Conservation (phyloP, 37 sponge, comb jelly and placozoan genomes). For the Diacarnus erythraeanus region DNA sequence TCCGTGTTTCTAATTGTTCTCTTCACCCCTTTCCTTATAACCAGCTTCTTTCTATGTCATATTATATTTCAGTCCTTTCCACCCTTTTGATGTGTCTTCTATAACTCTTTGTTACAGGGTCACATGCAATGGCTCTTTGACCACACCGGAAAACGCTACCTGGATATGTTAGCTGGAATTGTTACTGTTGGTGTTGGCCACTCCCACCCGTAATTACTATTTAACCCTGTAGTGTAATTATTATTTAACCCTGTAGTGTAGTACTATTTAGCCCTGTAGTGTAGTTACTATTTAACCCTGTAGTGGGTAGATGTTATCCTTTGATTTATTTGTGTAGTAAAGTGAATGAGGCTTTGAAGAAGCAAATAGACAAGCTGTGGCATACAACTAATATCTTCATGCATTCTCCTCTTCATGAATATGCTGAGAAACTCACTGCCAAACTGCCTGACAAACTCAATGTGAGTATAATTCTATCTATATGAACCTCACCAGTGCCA, state of each 20-base stretch:
- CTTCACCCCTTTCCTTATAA: too few relatives aligned
- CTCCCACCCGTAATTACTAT: slow-evolving; percentile 83
- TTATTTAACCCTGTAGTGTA: too few relatives aligned
- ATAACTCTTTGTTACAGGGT: slow-evolving; percentile 50
- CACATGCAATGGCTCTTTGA: slow-evolving; percentile 94
- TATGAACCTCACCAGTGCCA: too few relatives aligned
- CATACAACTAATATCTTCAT: slow-evolving; percentile 92
- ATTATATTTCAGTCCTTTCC: not conserved
- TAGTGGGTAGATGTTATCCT: too few relatives aligned
- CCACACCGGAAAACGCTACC: slow-evolving; percentile 79
- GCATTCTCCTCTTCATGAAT: slow-evolving; percentile 80
- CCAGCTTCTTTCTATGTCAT: too few relatives aligned
- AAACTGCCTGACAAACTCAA: slow-evolving; percentile 82
- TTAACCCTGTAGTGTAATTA: too few relatives aligned
- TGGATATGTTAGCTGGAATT: slow-evolving; percentile 91
- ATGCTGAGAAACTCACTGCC: slow-evolving; percentile 75
- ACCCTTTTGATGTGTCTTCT: not conserved
- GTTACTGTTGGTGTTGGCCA: slow-evolving; percentile 96
- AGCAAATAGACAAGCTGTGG: slow-evolving; percentile 80
- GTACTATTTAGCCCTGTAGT: too few relatives aligned
- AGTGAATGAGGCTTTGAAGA: slow-evolving; percentile 49
- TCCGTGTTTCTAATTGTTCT: too few relatives aligned
- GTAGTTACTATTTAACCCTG: too few relatives aligned
- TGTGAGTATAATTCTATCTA: too few relatives aligned
- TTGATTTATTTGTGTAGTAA: slow-evolving; percentile 28